Conservation (phyloP, 2,113 vertebrate genomes). For the Larimichthys crocea region DNA sequence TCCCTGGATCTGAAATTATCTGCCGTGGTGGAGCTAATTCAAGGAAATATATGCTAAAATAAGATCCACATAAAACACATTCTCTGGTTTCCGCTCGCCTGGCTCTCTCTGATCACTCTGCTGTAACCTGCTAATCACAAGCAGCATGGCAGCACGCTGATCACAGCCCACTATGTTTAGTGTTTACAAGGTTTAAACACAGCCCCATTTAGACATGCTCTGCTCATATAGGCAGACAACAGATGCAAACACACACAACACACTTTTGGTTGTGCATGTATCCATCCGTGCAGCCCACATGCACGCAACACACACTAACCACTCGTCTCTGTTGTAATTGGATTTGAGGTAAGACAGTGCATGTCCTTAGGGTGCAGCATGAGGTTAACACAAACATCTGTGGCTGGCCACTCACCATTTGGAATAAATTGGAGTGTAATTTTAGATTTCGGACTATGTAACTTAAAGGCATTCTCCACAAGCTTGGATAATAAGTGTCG, state of each 20-base stretch:
- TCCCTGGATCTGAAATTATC: conserved; percentile 65
- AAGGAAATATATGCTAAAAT: conserved; percentile 70
- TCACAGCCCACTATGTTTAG: conserved; percentile 77
- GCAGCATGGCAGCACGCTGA: conserved; percentile 58
- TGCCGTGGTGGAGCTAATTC: conserved; percentile 68
- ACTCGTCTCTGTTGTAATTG: conserved; percentile 26
- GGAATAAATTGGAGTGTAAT: conserved; percentile 27
- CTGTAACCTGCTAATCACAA: conserved; percentile 78
- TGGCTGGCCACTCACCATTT: neutral
- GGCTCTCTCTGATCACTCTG: conserved; percentile 68
- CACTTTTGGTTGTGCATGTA: conserved; percentile 23
- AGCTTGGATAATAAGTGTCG: conserved; percentile 19
- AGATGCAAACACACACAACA: conserved; percentile 15
- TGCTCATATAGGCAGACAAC: conserved; percentile 39
- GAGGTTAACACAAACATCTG: conserved; percentile 43
- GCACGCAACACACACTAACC: conserved; percentile 18
- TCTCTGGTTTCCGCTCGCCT: conserved; percentile 73
- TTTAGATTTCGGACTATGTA: conserved; percentile 37
- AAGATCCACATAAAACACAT: conserved; percentile 68
- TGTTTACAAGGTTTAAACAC: conserved; percentile 75
- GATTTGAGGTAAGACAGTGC: conserved; percentile 44
- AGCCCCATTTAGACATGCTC: conserved; percentile 51
- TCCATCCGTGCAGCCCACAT: conserved; percentile 39
- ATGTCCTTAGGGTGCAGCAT: conserved; percentile 19
- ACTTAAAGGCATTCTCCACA: conserved; percentile 22